Evolutionary conservation across 2,113 vertebrate species (phyloP).

Genomic region (Anguilla japonica): DNA sequence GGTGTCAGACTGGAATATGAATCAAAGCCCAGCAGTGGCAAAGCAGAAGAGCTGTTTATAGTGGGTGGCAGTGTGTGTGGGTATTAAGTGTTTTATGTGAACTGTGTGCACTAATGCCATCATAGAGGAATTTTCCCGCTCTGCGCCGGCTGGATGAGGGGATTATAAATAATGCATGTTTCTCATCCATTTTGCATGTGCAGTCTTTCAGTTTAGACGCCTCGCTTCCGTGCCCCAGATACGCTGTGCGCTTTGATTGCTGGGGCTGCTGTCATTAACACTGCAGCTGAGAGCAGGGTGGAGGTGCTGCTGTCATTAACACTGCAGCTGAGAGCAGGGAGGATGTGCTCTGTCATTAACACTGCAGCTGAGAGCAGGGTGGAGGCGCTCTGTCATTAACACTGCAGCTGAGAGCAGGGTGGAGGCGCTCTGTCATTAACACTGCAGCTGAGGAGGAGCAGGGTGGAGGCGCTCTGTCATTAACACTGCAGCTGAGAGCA

Average conservation of each 20-base stretch:
- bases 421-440: too few species aligned
- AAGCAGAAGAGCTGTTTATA: background rate
- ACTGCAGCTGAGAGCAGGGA: background rate
- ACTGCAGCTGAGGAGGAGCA: too few species aligned
- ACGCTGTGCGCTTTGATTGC: background rate
- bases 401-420: too few species aligned
- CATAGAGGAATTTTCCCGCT: background rate
- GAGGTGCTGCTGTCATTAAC: background rate
- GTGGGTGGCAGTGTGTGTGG: background rate
- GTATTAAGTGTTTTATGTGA: background rate
- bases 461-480: too few species aligned
- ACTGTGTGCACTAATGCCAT: background rate
- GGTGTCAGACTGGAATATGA: background rate
- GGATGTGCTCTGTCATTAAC: background rate
- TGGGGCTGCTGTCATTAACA: background rate
- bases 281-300: too few species aligned
- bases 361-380: background rate
- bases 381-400: too few species aligned
- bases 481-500: too few species aligned
- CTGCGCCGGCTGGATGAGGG: background rate
- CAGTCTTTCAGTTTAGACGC: background rate
- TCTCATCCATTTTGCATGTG: conserved; percentile 20
- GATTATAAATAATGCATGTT: conserved; percentile 23
- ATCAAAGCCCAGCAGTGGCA: background rate
- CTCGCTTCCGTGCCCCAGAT: background rate